phyloP scores from a whole-genome alignment of 2,888 invertebrate genomes.

The Nephrotoma flavescens region DNA sequence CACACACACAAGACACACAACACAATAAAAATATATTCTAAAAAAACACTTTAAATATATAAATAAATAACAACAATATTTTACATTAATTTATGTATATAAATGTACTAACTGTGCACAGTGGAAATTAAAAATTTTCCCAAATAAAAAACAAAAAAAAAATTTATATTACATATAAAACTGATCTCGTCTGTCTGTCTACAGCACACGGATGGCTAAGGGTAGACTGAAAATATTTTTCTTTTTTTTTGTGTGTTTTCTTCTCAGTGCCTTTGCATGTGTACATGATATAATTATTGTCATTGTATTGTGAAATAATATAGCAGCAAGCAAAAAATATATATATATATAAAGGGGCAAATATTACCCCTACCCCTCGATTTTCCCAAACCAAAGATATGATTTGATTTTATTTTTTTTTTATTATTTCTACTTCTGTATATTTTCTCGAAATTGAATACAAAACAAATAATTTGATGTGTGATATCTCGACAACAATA shows the following conservation, averaged over 20 bases:
- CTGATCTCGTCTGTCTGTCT: conserved; percentile 23
- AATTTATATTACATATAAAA: not conserved
- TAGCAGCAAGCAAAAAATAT: not conserved
- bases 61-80: not conserved
- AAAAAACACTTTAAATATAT: not conserved
- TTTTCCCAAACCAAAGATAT: not conserved
- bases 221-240: conserved; percentile 23
- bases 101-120: not conserved
- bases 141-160: not conserved
- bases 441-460: not conserved
- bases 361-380: not conserved
- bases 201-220: conserved; percentile 25
- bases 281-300: not conserved
- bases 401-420: not conserved
- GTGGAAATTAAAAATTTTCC: not conserved
- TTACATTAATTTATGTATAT: not conserved
- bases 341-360: not conserved
- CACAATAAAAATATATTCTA: not conserved
- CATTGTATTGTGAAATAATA: not conserved
- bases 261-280: not conserved
- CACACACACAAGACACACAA: not conserved
- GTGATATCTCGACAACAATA: not conserved
- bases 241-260: conserved; percentile 1
- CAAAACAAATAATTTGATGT: not conserved
- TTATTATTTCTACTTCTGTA: not conserved